Conservation (phyloP, 2,113 vertebrate genomes). For the Platysteira castanea region DNA sequence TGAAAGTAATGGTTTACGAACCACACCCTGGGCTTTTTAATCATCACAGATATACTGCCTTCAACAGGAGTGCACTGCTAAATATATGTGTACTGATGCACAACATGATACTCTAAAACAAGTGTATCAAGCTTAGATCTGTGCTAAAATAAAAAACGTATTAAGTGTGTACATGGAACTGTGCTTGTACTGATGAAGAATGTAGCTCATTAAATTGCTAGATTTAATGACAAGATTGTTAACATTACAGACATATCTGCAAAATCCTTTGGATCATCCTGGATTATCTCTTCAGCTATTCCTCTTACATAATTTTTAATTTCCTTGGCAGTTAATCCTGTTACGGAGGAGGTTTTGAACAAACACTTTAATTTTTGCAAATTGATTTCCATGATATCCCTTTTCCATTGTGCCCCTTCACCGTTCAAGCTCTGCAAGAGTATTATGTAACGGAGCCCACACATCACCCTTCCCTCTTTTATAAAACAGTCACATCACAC, state of each 20-base stretch:
- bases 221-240: conserved; percentile 43
- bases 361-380: conserved; percentile 35
- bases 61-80: background rate
- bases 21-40: background rate
- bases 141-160: background rate
- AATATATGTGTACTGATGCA: background rate
- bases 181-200: background rate
- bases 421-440: background rate
- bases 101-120: background rate
- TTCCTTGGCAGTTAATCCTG: conserved; percentile 39
- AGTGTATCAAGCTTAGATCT: background rate
- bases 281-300: conserved; percentile 50
- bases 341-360: background rate
- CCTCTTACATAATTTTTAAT: conserved; percentile 51
- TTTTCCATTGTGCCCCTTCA: background rate
- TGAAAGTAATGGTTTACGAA: background rate
- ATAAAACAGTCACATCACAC: background rate
- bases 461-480: background rate
- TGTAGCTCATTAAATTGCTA: background rate
- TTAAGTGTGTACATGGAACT: background rate
- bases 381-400: conserved; percentile 19
- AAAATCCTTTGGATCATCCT: conserved; percentile 55
- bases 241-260: conserved; percentile 10
- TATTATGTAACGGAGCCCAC: conserved; percentile 35
- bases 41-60: background rate